Evolutionary conservation across 2,113 vertebrate species (phyloP).

Genomic region (Paradisaea rubra): DNA sequence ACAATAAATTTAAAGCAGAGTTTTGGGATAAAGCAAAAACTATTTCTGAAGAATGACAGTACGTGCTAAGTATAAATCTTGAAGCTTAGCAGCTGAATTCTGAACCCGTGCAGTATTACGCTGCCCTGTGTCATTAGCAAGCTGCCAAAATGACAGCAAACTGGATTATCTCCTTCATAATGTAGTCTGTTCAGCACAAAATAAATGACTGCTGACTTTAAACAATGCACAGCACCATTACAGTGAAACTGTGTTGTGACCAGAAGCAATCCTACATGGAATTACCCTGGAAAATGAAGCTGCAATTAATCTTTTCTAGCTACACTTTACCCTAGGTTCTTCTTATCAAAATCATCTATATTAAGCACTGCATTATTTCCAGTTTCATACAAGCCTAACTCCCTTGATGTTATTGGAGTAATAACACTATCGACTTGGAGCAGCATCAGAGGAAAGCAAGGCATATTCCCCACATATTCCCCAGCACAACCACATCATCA

Average conservation of each 20-base stretch:
- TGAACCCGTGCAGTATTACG: not conserved
- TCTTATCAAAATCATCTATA: constrained; percentile 31
- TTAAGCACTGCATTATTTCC: constrained; percentile 17
- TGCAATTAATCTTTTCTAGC: constrained; percentile 32
- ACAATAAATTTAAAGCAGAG: constrained; percentile 31
- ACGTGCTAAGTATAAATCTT: not conserved
- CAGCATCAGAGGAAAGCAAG: not conserved
- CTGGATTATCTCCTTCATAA: constrained; percentile 43
- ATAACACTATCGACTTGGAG: not conserved
- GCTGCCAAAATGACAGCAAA: constrained; percentile 31
- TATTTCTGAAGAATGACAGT: constrained; percentile 11
- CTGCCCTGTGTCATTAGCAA: constrained; percentile 16
- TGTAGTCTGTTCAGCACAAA: constrained; percentile 25
- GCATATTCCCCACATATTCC: not conserved
- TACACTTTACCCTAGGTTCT: not conserved
- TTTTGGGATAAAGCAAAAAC: constrained; percentile 30
- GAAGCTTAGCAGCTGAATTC: constrained; percentile 8
- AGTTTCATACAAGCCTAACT: not conserved
- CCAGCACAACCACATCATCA: not conserved
- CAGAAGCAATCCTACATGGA: constrained; percentile 5
- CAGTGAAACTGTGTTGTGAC: not conserved
- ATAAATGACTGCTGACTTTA: constrained; percentile 22
- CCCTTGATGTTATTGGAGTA: not conserved
- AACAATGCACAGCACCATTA: not conserved
- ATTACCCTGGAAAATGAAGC: constrained; percentile 31